Evolutionary conservation across 1,140 invertebrate genomes (phyloP).

Genomic region (Drosophila parvula): DNA sequence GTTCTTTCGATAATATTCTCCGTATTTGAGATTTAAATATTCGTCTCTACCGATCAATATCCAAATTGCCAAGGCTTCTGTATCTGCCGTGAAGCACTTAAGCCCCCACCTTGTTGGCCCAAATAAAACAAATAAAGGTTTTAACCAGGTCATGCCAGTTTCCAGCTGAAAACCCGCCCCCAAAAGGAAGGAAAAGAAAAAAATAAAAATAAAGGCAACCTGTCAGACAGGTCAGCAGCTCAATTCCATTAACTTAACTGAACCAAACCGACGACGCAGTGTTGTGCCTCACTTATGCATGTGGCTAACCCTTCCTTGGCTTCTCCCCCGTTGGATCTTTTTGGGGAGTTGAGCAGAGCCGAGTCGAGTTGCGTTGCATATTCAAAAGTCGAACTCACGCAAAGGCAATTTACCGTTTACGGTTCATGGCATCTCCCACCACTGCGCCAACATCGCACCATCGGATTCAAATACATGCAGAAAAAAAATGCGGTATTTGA

Average conservation of each 20-base stretch:
- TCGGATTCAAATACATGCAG: neutral
- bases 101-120: slow-evolving; percentile 3
- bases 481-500: neutral
- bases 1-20: too few relatives aligned
- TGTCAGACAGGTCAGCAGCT: slow-evolving; percentile 41
- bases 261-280: slow-evolving; percentile 21
- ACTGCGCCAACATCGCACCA: slow-evolving; percentile 13
- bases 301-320: slow-evolving; percentile 23
- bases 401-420: slow-evolving; percentile 76
- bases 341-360: neutral
- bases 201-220: neutral
- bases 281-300: slow-evolving; percentile 29
- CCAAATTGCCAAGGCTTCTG: slow-evolving; percentile 10
- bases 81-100: slow-evolving; percentile 12
- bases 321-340: neutral
- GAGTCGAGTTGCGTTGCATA: slow-evolving; percentile 23
- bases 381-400: slow-evolving; percentile 65
- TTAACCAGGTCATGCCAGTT: slow-evolving; percentile 39
- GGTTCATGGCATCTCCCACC: slow-evolving; percentile 61
- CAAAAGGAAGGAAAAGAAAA: slow-evolving; percentile 3
- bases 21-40: neutral
- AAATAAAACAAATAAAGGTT: slow-evolving; percentile 29
- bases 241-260: slow-evolving; percentile 38
- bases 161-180: slow-evolving; percentile 22
- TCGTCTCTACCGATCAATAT: slow-evolving; percentile 7